Conservation (phyloP, 2,797 vertebrate genomes). For the Sebastes taczanowskii region DNA sequence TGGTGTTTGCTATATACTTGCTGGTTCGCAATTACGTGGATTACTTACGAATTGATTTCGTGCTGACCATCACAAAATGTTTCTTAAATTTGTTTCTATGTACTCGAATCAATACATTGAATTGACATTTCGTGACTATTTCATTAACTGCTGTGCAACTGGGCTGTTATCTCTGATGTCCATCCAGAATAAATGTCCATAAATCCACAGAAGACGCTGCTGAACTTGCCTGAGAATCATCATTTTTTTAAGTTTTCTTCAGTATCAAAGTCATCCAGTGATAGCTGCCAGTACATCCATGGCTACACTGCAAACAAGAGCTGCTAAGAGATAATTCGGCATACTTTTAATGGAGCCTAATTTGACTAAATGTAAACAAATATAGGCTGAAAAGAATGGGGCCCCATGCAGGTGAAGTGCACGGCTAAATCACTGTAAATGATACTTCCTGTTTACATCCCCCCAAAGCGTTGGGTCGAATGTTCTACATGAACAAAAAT, state of each 20-base stretch:
- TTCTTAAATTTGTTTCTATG: too few relatives aligned
- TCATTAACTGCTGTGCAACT: too few relatives aligned
- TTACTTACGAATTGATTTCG: too few relatives aligned
- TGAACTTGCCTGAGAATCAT: background rate
- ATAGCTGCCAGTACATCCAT: background rate
- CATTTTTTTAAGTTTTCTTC: background rate
- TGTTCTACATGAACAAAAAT: background rate
- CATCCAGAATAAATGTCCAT: background rate
- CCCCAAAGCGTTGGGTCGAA: rapidly evolving
- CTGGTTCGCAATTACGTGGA: rapidly evolving
- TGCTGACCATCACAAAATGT: too few relatives aligned
- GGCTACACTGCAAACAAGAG: background rate
- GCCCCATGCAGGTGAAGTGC: too few relatives aligned
- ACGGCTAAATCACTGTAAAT: too few relatives aligned
- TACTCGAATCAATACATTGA: too few relatives aligned
- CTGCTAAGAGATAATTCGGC: background rate
- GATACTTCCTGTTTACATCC: background rate
- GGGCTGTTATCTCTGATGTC: background rate
- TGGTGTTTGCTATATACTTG: too few relatives aligned
- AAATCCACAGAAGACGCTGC: background rate
- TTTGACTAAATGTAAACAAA: background rate
- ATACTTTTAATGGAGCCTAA: background rate
- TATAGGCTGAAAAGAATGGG: too few relatives aligned
- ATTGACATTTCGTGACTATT: too few relatives aligned
- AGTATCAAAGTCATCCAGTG: background rate